Evolutionary conservation across 2,797 vertebrate genomes (phyloP), one percentile per base, ranked within the genome.

Genomic region (Aldrovandia affinis): DNA sequence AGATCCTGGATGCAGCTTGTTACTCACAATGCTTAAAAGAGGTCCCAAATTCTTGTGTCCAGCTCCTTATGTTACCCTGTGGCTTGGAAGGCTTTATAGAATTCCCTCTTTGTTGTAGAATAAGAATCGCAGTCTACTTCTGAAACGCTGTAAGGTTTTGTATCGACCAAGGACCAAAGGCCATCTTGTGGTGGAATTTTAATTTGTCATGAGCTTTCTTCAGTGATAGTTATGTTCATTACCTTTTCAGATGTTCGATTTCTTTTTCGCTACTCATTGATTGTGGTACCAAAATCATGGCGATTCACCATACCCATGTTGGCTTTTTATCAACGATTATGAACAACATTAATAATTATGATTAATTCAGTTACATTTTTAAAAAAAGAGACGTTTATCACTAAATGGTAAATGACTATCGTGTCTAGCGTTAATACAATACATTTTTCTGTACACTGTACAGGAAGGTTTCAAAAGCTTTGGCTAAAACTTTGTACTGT

Each of bases 1-100:
- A 90, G 86, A 83, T 89, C 78, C 78, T 75, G 85, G 70, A 81
- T 81, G 81, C 78, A 63, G 78, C 33, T 81, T 36, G 36, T 25
- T 68, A 55, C 42, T 25, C 47, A 78, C 54, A 28, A 25, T 44
- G 47, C 47, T 42, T 73, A 52, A 84, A 79, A 81, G 61, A 47
- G 59, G 36, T 12, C 77, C 57, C 44, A 57, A 39, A 73, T 30
- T 59, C 85, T 82, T 75, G 79, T 86, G 83, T 87, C 85, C 77
- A 82, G 61, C 87, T 84, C 85, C 42, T 65, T 77, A 75, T 70
- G 65, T 70, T 44, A 77, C 83, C n/a, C 73, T 47, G 39, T 59
- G 44, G 73, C 30, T 22, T 50, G 42, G 57, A 54, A 14, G 20
- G 22, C 9, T 15, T 68, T 6, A 8, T n/a, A 59, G 12, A 80